Conservation (phyloP, 2,797 vertebrate genomes). For the Chaunax sp. region DNA sequence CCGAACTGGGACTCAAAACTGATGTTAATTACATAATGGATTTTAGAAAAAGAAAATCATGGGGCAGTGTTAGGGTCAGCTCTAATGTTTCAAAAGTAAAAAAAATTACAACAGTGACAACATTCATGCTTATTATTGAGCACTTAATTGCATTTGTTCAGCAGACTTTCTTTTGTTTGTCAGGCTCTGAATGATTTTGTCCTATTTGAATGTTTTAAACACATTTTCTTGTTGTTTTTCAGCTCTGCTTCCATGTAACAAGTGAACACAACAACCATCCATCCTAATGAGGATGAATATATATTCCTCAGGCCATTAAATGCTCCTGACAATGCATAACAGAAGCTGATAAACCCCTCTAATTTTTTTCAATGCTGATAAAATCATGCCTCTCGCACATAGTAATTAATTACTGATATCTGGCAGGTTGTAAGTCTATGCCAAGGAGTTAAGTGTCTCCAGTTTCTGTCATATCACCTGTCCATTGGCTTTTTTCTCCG, state of each 20-base stretch:
- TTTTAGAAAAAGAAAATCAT: slow-evolving; percentile 36
- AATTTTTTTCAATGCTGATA: slow-evolving; percentile 71
- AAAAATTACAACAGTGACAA: slow-evolving; percentile 57
- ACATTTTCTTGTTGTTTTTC: too few relatives aligned
- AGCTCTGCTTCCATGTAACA: too few relatives aligned
- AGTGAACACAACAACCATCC: slow-evolving; percentile 35
- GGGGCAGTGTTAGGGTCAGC: slow-evolving; percentile 42
- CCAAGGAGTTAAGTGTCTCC: slow-evolving; percentile 65
- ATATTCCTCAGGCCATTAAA: slow-evolving; percentile 77
- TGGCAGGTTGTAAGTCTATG: slow-evolving; percentile 72
- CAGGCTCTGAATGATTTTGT: slow-evolving; percentile 33
- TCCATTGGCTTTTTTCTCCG: slow-evolving; percentile 44
- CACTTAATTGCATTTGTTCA: slow-evolving; percentile 53
- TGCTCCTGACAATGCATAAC: slow-evolving; percentile 74
- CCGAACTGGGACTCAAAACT: slow-evolving; percentile 51
- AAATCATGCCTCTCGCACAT: slow-evolving; percentile 73
- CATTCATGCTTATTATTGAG: slow-evolving; percentile 43
- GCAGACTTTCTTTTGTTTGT: slow-evolving; percentile 32
- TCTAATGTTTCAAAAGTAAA: slow-evolving; percentile 58
- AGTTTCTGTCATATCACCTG: slow-evolving; percentile 60
- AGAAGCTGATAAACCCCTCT: slow-evolving; percentile 74
- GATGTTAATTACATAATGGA: slow-evolving; percentile 71
- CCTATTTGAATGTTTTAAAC: slow-evolving; percentile 30
- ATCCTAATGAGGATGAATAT: slow-evolving; percentile 67
- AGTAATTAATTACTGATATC: slow-evolving; percentile 81